phyloP scores from a whole-genome alignment of 2,113 vertebrate species.

The Mellivora capensis region DNA sequence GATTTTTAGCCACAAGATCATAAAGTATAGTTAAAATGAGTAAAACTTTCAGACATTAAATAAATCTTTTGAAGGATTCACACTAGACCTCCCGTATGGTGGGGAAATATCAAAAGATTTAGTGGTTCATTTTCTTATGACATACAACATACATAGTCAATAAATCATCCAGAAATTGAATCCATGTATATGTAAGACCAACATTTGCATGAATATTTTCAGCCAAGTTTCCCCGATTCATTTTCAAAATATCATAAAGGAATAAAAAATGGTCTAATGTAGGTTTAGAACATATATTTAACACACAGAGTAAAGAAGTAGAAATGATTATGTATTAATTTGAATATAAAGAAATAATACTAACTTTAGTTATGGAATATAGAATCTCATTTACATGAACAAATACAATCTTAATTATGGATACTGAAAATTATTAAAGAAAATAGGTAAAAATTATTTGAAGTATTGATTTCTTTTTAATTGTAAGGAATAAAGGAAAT shows the following conservation, averaged over 20 bases:
- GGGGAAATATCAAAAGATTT: slow-evolving; percentile 13
- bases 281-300: background rate
- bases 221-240: background rate
- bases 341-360: slow-evolving; percentile 10
- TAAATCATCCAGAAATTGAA: slow-evolving; percentile 33
- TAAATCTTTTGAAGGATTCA: slow-evolving; percentile 31
- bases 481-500: background rate
- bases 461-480: background rate
- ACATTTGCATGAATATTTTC: slow-evolving; percentile 30
- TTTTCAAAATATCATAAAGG: slow-evolving; percentile 37
- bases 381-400: background rate
- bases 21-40: slow-evolving; percentile 8
- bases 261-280: slow-evolving; percentile 26
- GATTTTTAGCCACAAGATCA: background rate
- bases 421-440: background rate
- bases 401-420: background rate
- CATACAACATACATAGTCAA: background rate
- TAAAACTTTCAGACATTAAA: slow-evolving; percentile 20
- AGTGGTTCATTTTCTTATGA: slow-evolving; percentile 22
- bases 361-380: background rate
- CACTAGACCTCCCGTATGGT: background rate
- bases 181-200: background rate
- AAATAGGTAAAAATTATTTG: background rate
- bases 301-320: background rate
- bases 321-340: background rate